Evolutionary conservation across 2,888 invertebrate species (phyloP), one percentile per base, ranked within the genome.

Genomic region (Hyles lineata): DNA sequence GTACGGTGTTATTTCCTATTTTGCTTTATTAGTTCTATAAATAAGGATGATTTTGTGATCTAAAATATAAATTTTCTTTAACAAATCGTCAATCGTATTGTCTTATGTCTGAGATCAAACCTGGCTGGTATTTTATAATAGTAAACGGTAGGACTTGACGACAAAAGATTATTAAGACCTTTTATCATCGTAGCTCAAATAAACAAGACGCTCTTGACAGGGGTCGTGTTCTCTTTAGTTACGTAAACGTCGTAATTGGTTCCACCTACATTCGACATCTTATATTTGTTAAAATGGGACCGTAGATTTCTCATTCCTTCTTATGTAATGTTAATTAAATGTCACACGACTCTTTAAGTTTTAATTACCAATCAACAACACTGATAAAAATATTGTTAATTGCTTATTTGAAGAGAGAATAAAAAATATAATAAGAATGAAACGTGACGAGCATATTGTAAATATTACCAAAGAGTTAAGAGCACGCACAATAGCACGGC

Each of bases 111-210:
- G 21, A 35, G 62, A 35, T 63, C 29, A 2, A 29, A 19, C 19
- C 7, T 32, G 29, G 6, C 17, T 19, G 62, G 4, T 35, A 29
- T 50, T 23, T 23, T 23, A 35, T 11, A 23, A 67, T 50, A 23
- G 15, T 23, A 21, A 35, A 43, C 50, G 11, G 17, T 43, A 62
- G 35, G 21, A 43, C 4, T 43, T 21, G 43, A 4, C 35, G 21
- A 67, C 43, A 67, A 23, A 35, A 63, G 35, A 43, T 23, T 23
- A 50, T 50, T 50, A 67, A 23, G 50, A 55, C 60, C 55, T 73
- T 70, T 70, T 71, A 75, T 74, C 70, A 69, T 73, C 73, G 72
- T 63, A 70, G 75, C 74, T 78, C 77, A 79, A 78, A 76, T 75
- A 74, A 75, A 72, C 75, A 72, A 72, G 69, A 32, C 32, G 70